Percentiles rank a stretch among this genome's conserved stretches.
Evolutionary conservation across 2,113 vertebrate genomes (phyloP).

Genomic region (Leptocoma aspasia): DNA sequence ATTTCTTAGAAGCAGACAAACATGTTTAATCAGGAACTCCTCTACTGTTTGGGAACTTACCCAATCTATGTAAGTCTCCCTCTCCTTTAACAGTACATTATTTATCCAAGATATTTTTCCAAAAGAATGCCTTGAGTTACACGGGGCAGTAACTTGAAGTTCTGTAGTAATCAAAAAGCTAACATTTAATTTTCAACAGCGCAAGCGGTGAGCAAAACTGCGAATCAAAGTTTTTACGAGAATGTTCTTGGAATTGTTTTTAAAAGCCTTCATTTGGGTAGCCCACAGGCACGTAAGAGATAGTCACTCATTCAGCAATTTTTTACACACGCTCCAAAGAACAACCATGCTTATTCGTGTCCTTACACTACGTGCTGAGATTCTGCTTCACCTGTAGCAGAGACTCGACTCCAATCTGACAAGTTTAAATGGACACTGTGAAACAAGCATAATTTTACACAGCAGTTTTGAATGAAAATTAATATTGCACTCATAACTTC

Average conservation of each 20-base stretch:
- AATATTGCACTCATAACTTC: not conserved
- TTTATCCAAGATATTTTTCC: not conserved
- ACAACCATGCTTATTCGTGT: rapidly evolving
- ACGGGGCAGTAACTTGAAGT: not conserved
- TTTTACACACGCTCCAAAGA: not conserved
- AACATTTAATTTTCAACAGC: not conserved
- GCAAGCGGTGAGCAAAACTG: not conserved
- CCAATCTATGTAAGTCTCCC: not conserved
- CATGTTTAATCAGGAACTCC: not conserved
- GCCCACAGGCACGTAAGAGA: not conserved
- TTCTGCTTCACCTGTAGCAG: not conserved
- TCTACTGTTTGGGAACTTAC: not conserved
- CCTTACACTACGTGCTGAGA: not conserved
- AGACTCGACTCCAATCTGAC: not conserved
- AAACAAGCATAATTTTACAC: not conserved
- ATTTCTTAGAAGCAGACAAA: not conserved
- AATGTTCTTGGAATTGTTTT: not conserved
- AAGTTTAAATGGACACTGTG: not conserved
- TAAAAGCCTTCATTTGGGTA: not conserved
- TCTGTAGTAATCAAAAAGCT: not conserved
- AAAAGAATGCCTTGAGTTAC: not conserved
- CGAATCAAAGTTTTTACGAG: not conserved
- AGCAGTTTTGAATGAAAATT: not conserved
- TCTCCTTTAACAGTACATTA: not conserved
- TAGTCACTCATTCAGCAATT: not conserved